Conservation (phyloP, 2,113 vertebrate genomes). For the Carlito syrichta region DNA sequence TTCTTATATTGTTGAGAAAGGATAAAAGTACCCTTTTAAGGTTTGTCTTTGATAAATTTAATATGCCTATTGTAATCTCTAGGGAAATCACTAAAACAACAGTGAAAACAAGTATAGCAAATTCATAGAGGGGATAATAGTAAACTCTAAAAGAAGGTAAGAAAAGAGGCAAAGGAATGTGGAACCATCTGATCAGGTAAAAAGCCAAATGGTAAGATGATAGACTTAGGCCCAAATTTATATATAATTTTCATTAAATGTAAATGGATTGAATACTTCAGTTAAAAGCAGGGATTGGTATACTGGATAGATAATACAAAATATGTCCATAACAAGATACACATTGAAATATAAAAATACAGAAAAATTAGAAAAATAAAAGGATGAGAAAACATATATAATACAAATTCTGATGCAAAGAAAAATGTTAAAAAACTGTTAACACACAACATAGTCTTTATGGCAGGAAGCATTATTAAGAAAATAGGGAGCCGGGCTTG, state of each 20-base stretch:
- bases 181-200: neutral
- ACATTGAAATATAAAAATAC: too few species aligned
- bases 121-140: neutral
- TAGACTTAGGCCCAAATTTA: neutral
- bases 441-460: too few species aligned
- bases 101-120: neutral
- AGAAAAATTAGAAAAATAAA: too few species aligned
- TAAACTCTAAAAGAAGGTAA: neutral
- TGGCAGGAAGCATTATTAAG: too few species aligned
- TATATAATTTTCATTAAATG: neutral
- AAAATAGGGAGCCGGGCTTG: too few species aligned
- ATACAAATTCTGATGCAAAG: too few species aligned
- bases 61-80: too few species aligned
- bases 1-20: neutral
- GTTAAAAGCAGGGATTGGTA: neutral
- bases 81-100: neutral
- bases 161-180: neutral
- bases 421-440: too few species aligned
- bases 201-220: neutral
- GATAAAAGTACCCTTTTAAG: neutral
- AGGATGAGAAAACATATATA: too few species aligned
- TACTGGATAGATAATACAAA: neutral
- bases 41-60: neutral
- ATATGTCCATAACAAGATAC: too few species aligned
- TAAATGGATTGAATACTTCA: neutral